phyloP scores from a whole-genome alignment of 2,888 invertebrate genomes.

The Drosophila quinaria region DNA sequence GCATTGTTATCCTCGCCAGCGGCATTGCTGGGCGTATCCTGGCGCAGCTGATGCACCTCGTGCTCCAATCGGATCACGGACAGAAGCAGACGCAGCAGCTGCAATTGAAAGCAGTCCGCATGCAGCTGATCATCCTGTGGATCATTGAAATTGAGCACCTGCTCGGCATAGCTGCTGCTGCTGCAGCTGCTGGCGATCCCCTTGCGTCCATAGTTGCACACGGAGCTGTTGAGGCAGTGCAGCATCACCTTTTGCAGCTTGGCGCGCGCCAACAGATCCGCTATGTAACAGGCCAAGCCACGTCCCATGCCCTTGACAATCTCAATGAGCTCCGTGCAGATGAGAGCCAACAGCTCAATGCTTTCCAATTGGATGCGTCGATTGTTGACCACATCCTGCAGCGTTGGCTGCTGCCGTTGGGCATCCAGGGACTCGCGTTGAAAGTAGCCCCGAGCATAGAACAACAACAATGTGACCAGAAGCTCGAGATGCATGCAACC shows the following conservation, averaged over 20 bases:
- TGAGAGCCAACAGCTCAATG: slow-evolving; percentile 90
- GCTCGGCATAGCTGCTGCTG: slow-evolving; percentile 89
- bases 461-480: slow-evolving; percentile 90
- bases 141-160: slow-evolving; percentile 91
- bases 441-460: slow-evolving; percentile 91
- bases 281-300: slow-evolving; percentile 91
- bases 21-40: slow-evolving; percentile 80
- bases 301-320: slow-evolving; percentile 92
- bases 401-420: slow-evolving; percentile 87
- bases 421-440: slow-evolving; percentile 80
- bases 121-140: slow-evolving; percentile 88
- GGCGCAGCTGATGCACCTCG: slow-evolving; percentile 88
- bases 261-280: slow-evolving; percentile 90
- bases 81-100: slow-evolving; percentile 89
- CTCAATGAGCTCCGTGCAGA: slow-evolving; percentile 90
- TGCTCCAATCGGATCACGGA: slow-evolving; percentile 92
- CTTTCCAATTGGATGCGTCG: slow-evolving; percentile 92
- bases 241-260: slow-evolving; percentile 94
- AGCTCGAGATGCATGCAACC: slow-evolving; percentile 94
- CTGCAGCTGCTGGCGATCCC: slow-evolving; percentile 84
- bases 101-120: slow-evolving; percentile 90
- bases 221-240: slow-evolving; percentile 92
- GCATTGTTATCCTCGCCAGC: slow-evolving; percentile 57
- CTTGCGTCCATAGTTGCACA: slow-evolving; percentile 83
- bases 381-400: slow-evolving; percentile 91